These are phyloP conservation scores for Drosophila virilis DNA, from an alignment of 1,140 invertebrate species.

Conservation along the genomic window DNA sequence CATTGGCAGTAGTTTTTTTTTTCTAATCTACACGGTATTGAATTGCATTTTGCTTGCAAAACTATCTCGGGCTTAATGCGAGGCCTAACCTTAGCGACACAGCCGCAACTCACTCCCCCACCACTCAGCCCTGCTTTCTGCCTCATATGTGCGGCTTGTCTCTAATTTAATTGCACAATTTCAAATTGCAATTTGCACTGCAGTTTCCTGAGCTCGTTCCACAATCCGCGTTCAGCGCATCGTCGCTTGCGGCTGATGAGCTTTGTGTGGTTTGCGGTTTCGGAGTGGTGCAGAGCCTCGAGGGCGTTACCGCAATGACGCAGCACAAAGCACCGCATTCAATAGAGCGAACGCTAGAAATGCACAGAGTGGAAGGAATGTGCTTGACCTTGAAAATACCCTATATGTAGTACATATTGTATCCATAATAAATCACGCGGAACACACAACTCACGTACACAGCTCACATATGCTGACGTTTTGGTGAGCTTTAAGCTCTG, in stretches of 20 bases:
- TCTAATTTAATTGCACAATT: constrained; percentile 64
- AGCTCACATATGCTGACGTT: neutral
- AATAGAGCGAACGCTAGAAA: constrained; percentile 10
- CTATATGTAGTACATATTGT: neutral
- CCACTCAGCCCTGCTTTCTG: neutral
- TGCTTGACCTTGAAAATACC: constrained; percentile 19
- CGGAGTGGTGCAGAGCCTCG: neutral
- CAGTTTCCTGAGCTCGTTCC: constrained; percentile 43
- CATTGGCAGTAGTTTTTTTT: neutral
- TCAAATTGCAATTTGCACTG: constrained; percentile 53
- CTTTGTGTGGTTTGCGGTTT: constrained; percentile 30
- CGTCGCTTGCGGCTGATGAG: constrained; percentile 35
- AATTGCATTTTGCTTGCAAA: constrained; percentile 52
- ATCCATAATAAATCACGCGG: neutral
- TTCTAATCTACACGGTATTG: constrained; percentile 27
- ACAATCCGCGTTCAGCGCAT: constrained; percentile 3
- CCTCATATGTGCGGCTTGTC: constrained; percentile 17
- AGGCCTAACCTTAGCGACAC: constrained; percentile 52
- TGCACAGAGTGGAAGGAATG: constrained; percentile 1
- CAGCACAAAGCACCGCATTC: constrained; percentile 64
- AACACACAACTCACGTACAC: neutral
- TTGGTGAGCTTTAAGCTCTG: no score
- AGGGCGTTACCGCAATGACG: constrained; percentile 69
- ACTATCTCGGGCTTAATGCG: constrained; percentile 63
- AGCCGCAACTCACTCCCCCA: constrained; percentile 15